phyloP scores from a whole-genome alignment of 2,113 vertebrate species.

The Crotalus tigris region DNA sequence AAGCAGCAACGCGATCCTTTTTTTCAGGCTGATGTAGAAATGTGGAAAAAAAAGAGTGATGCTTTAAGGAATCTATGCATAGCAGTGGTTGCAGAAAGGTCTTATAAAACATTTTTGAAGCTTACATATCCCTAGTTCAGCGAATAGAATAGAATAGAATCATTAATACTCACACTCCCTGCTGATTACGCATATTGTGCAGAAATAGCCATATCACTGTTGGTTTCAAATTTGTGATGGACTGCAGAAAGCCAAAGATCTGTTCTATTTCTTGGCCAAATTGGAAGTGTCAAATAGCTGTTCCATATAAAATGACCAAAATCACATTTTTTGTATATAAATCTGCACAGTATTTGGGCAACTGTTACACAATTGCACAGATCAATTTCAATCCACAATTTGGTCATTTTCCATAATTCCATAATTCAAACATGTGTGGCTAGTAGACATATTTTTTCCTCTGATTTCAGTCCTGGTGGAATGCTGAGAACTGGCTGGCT shows the following conservation, averaged over 20 bases:
- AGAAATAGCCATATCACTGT: background rate
- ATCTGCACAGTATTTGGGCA: background rate
- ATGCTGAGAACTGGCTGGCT: constrained; percentile 6
- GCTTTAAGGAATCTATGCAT: background rate
- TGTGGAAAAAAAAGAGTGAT: background rate
- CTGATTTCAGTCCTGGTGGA: background rate
- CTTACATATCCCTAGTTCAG: background rate
- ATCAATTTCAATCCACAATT: background rate
- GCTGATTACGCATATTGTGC: background rate
- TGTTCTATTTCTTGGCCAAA: background rate
- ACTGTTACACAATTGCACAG: background rate
- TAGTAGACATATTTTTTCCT: background rate
- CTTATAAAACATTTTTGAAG: background rate
- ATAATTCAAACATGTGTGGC: background rate
- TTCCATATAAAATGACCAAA: background rate
- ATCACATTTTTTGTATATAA: background rate
- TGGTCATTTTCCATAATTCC: background rate
- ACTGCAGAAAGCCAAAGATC: background rate
- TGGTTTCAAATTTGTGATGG: background rate
- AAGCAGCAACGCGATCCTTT: background rate
- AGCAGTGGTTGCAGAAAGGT: background rate
- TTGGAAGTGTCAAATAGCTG: background rate
- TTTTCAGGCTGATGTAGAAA: background rate
- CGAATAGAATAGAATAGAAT: background rate
- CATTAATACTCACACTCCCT: background rate